phyloP scores from a whole-genome alignment of 2,888 invertebrate species.

The Pediacus dermestoides region DNA sequence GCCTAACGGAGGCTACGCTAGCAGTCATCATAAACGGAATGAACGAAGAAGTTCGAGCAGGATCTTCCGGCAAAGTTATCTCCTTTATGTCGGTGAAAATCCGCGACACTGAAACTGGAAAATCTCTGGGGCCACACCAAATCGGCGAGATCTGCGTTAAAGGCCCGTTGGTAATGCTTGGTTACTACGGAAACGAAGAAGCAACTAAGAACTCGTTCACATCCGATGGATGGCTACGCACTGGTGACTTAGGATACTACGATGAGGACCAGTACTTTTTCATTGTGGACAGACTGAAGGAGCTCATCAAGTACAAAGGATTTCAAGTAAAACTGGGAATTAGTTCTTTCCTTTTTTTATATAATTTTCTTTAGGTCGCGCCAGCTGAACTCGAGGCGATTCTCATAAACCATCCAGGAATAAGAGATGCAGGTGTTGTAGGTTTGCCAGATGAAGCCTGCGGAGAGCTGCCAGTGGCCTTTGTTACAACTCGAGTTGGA shows the following conservation, averaged over 20 bases:
- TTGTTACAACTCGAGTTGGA: conserved; percentile 63
- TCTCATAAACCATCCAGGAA: conserved; percentile 64
- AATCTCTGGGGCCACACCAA: conserved; percentile 58
- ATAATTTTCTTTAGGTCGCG: conserved; percentile 56
- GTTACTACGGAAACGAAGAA: conserved; percentile 68
- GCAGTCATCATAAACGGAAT: conserved; percentile 49
- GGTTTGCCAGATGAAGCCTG: conserved; percentile 65
- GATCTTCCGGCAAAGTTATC: conserved; percentile 64
- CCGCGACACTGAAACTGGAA: conserved; percentile 60
- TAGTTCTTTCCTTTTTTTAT: neutral
- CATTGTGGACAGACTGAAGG: conserved; percentile 82
- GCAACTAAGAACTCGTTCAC: conserved; percentile 66
- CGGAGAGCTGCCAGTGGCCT: conserved; percentile 76
- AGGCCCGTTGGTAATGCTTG: conserved; percentile 63
- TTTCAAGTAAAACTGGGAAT: conserved; percentile 58
- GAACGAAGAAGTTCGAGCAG: conserved; percentile 47
- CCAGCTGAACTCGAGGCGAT: conserved; percentile 87
- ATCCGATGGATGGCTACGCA: conserved; percentile 70
- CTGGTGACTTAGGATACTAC: conserved; percentile 81
- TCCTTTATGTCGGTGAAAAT: conserved; percentile 62
- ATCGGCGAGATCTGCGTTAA: conserved; percentile 80
- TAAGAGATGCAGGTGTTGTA: conserved; percentile 80
- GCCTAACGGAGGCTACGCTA: conserved; percentile 71
- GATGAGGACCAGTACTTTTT: conserved; percentile 74
- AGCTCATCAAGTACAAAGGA: conserved; percentile 87